phyloP scores from a whole-genome alignment of 2,888 invertebrate genomes.

The Clitarchus hookeri region DNA sequence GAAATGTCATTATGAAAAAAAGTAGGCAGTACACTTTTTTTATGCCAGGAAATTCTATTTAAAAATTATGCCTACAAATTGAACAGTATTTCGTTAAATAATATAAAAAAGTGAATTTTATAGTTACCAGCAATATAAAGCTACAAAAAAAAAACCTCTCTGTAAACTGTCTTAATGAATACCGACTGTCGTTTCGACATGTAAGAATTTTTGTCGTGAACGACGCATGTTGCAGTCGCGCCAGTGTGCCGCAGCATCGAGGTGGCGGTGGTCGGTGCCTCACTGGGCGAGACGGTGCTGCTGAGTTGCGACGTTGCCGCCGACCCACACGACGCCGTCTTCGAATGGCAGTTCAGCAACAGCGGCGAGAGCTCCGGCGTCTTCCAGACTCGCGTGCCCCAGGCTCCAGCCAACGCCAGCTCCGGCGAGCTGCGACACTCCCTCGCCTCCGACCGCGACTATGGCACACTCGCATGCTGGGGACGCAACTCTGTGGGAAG shows the following conservation, averaged over 20 bases:
- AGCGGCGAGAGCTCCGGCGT: conserved; percentile 85
- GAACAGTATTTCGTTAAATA: too few relatives aligned
- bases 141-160: too few relatives aligned
- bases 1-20: too few relatives aligned
- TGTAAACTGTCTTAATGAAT: too few relatives aligned
- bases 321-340: conserved; percentile 84
- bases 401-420: conserved; percentile 62
- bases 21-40: too few relatives aligned
- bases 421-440: conserved; percentile 82
- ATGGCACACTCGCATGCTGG: conserved; percentile 85
- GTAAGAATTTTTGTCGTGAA: too few relatives aligned
- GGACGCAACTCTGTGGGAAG: conserved; percentile 81
- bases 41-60: too few relatives aligned
- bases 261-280: conserved; percentile 80
- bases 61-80: too few relatives aligned
- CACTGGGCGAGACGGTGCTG: conserved; percentile 69
- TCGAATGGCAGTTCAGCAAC: conserved; percentile 90
- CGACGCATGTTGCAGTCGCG: conserved; percentile 64
- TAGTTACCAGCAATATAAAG: too few relatives aligned
- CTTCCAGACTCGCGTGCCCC: conserved; percentile 67
- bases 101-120: too few relatives aligned
- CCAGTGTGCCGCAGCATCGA: conserved; percentile 76
- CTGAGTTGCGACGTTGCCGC: conserved; percentile 78
- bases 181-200: too few relatives aligned
- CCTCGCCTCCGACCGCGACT: conserved; percentile 82